phyloP scores from a whole-genome alignment of 2,113 vertebrate genomes.

The Grallaria varia region DNA sequence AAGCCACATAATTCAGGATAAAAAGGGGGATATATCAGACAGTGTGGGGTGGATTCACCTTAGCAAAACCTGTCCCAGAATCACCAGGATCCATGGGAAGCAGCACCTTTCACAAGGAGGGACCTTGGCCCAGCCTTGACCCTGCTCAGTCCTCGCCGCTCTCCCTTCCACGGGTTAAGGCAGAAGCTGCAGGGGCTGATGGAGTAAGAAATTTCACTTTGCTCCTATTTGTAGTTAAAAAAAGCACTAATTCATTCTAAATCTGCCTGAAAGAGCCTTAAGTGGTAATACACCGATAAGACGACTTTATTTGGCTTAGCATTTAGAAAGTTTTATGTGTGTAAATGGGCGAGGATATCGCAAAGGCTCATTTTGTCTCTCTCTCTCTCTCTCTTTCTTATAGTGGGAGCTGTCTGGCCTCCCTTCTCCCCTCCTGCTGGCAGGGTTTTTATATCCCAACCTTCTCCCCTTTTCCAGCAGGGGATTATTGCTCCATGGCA shows the following conservation, averaged over 20 bases:
- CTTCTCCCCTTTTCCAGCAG: neutral
- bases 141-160: rapidly evolving
- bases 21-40: neutral
- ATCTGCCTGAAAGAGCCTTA: constrained; percentile 52
- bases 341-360: constrained; percentile 35
- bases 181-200: neutral
- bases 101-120: neutral
- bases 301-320: constrained; percentile 47
- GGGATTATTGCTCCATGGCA: neutral
- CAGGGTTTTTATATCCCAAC: neutral
- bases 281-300: constrained; percentile 38
- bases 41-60: neutral
- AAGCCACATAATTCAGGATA: rapidly evolving
- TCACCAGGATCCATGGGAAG: neutral
- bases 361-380: constrained; percentile 20
- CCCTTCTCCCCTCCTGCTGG: neutral
- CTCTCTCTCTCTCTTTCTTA: neutral
- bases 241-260: constrained; percentile 61
- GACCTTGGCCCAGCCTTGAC: neutral
- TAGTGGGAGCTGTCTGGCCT: neutral
- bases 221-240: constrained; percentile 38
- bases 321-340: constrained; percentile 33
- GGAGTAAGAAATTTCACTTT: constrained; percentile 39
- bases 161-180: neutral
- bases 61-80: neutral